Evolutionary conservation across 2,888 invertebrate genomes (phyloP), one percentile per base, ranked within the genome.

Genomic region (Mythimna pallens): DNA sequence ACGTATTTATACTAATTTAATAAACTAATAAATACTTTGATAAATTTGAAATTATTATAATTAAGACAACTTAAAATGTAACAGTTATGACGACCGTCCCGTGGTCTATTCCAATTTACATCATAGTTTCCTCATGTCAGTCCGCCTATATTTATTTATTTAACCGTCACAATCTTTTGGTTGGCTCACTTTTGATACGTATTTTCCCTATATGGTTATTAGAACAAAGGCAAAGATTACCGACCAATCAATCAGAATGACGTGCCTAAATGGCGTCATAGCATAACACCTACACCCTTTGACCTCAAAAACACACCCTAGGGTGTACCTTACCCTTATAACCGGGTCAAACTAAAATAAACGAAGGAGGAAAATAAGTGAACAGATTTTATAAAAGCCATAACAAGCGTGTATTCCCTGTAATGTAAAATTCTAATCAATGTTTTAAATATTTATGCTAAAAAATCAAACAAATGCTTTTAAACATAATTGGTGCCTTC

Each of bases 281-380:
- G 25, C 50, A 70, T 70, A 67, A 70, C 36, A 70, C 65, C 47
- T 57, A 50, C 66, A 76, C 34, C 70, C 69, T 66, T 71, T 81
- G 81, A 81, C 81, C 81, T 69, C 81, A 80, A 70, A 79, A 83
- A 59, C 68, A 73, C 80, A 71, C 76, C 81, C 69, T 50, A 57
- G n/a, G 14, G 22, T 47, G 52, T 81, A 80, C 65, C 54, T 50
- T 64, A 71, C 69, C 40, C 58, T 36, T 57, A 50, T 69, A 70
- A 81, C 84, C 34, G 54, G 70, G 81, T 81, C 71, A 83, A 65
- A 47, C 25, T 70, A 22, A 83, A 80, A 68, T 61, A 57, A 83
- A 74, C 52, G n/a, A 52, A 25, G 43, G 36, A 67, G 52, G 36
- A 34, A 64, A 80, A 61, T 34, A 57, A 25, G 12, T 2, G 34